These are phyloP conservation scores for Drepana falcataria DNA, from an alignment of 2,888 invertebrate species.

Conservation along the genomic window DNA sequence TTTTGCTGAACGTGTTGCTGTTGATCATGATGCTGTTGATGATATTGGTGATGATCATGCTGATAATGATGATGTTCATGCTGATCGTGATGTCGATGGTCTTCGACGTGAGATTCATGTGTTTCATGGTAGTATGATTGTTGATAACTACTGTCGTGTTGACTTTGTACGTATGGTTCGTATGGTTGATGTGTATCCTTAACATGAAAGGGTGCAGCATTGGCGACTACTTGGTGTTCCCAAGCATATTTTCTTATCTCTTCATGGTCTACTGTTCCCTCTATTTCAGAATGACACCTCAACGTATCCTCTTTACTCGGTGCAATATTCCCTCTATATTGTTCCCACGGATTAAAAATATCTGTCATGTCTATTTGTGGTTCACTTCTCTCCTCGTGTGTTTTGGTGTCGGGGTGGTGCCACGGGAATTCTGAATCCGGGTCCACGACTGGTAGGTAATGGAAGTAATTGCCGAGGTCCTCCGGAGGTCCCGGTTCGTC, in stretches of 20 bases:
- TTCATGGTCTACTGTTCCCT: slow-evolving; percentile 34
- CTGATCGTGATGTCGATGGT: slow-evolving; percentile 4
- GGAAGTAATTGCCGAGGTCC: slow-evolving; percentile 42
- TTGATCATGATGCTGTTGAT: slow-evolving; percentile 13
- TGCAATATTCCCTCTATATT: slow-evolving; percentile 78
- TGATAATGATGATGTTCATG: slow-evolving; percentile 10
- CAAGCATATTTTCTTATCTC: slow-evolving; percentile 56
- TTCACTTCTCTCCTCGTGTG: slow-evolving; percentile 30
- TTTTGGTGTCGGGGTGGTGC: slow-evolving; percentile 60
- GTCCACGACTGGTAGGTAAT: slow-evolving; percentile 56
- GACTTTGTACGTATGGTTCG: slow-evolving; percentile 7
- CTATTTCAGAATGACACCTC: slow-evolving; percentile 17
- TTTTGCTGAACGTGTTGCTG: slow-evolving; percentile 17
- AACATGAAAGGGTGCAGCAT: slow-evolving; percentile 11
- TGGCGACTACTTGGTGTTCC: slow-evolving; percentile 38
- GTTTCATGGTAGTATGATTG: not conserved
- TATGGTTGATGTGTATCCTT: slow-evolving; percentile 14
- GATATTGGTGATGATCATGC: slow-evolving; percentile 5
- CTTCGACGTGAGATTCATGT: not conserved
- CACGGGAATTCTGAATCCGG: slow-evolving; percentile 69
- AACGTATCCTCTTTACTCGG: slow-evolving; percentile 31
- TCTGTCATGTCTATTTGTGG: slow-evolving; percentile 42
- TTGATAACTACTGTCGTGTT: slow-evolving; percentile 4
- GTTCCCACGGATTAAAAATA: slow-evolving; percentile 86
- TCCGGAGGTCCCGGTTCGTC: slow-evolving; percentile 43